Evolutionary conservation across 2,113 vertebrate species (phyloP).

Genomic region (Tragelaphus scriptus): DNA sequence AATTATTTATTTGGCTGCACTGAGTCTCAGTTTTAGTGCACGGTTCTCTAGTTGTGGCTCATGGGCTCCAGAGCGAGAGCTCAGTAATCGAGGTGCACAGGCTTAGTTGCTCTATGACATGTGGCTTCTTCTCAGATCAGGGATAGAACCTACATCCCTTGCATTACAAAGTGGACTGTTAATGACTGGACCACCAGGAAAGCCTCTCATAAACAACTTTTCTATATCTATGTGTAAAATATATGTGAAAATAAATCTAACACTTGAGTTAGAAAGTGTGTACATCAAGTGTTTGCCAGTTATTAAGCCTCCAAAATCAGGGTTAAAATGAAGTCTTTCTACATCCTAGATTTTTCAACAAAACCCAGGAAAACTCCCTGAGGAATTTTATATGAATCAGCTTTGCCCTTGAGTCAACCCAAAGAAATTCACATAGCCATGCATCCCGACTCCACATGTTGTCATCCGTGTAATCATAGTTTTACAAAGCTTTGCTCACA

Average conservation of each 20-base stretch:
- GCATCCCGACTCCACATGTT: not conserved
- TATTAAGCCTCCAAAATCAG: not conserved
- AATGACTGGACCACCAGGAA: not conserved
- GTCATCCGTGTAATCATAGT: not conserved
- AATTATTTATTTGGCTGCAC: not conserved
- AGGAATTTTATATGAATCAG: not conserved
- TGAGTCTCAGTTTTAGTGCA: not conserved
- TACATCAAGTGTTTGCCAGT: not conserved
- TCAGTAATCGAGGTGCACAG: accelerated
- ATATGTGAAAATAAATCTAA: not conserved
- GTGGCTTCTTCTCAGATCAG: not conserved
- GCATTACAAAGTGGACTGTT: not conserved
- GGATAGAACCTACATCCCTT: not conserved
- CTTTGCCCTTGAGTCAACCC: not conserved
- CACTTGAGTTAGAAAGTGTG: not conserved
- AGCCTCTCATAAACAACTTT: not conserved
- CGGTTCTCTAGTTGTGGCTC: not conserved
- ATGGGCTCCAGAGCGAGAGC: not conserved
- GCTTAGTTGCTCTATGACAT: not conserved
- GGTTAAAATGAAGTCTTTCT: not conserved
- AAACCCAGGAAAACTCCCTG: not conserved
- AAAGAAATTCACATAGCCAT: not conserved
- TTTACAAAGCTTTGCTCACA: not conserved
- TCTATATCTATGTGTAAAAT: not conserved
- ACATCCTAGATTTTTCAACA: not conserved